Evolutionary conservation across 2,113 vertebrate species (phyloP).

Genomic region (Barnardius zonarius): DNA sequence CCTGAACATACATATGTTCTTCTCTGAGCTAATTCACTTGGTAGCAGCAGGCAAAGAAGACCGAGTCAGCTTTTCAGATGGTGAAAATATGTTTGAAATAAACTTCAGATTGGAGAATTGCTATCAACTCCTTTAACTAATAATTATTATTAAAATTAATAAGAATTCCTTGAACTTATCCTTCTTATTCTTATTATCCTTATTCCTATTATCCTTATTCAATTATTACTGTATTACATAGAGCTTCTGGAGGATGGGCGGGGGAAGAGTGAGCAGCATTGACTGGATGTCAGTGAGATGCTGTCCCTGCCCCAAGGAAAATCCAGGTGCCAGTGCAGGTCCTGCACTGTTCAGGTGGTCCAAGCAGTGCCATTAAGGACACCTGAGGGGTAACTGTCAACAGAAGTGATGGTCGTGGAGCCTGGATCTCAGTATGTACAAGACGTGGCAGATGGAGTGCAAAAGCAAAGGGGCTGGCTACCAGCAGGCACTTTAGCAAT

Average conservation of each 20-base stretch:
- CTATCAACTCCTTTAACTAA: not conserved
- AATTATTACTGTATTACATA: not conserved
- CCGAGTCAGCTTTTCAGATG: not conserved
- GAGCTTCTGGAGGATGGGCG: not conserved
- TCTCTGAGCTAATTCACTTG: not conserved
- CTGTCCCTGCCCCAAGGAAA: not conserved
- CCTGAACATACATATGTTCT: not conserved
- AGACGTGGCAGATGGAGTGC: slow-evolving; percentile 60
- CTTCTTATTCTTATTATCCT: not conserved
- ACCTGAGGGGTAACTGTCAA: not conserved
- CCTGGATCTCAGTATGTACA: slow-evolving; percentile 1
- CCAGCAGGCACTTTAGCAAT: slow-evolving; percentile 42
- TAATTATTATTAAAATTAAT: not conserved
- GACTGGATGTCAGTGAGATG: not conserved
- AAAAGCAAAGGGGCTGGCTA: not conserved
- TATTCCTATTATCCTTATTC: not conserved
- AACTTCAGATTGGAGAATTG: not conserved
- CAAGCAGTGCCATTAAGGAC: not conserved
- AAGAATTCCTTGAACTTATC: not conserved
- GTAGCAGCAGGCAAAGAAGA: not conserved
- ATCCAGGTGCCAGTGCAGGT: not conserved
- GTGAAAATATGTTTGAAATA: not conserved
- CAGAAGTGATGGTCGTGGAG: not conserved
- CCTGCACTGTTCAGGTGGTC: not conserved
- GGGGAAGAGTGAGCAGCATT: not conserved